Evolutionary conservation across 2,113 vertebrate genomes (phyloP).

Genomic region (Lethenteron camtschaticum): DNA sequence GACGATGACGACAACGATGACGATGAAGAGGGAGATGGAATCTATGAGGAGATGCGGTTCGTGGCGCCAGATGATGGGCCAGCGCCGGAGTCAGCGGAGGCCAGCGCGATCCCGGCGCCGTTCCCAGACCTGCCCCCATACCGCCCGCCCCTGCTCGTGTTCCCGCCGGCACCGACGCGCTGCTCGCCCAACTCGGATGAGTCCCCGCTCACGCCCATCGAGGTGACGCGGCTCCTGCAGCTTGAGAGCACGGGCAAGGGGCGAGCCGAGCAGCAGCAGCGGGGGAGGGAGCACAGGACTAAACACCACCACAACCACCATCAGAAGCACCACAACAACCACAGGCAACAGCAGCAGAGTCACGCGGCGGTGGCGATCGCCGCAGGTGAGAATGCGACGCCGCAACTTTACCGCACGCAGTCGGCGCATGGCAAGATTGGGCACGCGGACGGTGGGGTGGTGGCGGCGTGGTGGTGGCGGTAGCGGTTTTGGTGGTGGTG

Average conservation of each 20-base stretch:
- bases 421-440: slow-evolving; percentile 1
- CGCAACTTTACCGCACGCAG: slow-evolving; percentile 4
- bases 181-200: slow-evolving; percentile 87
- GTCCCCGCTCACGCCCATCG: slow-evolving; percentile 73
- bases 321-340: too few species aligned
- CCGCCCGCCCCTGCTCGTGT: slow-evolving; percentile 62
- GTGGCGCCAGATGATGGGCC: slow-evolving; percentile 52
- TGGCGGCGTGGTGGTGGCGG: too few species aligned
- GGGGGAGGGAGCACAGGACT: too few species aligned
- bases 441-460: too few species aligned
- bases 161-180: slow-evolving; percentile 63
- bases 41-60: slow-evolving; percentile 97
- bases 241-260: slow-evolving; percentile 25
- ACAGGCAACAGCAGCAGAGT: too few species aligned
- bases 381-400: not conserved
- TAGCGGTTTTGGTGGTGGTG: too few species aligned
- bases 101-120: slow-evolving; percentile 70
- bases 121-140: slow-evolving; percentile 81
- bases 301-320: too few species aligned
- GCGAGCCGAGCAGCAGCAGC: too few species aligned
- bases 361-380: too few species aligned
- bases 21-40: slow-evolving; percentile 63
- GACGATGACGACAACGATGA: slow-evolving; percentile 4
- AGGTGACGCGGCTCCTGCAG: slow-evolving; percentile 59
- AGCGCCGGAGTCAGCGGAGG: slow-evolving; percentile 42